Evolutionary conservation across 2,797 vertebrate species (phyloP), one percentile per base, ranked within the genome.

Genomic region (Sebastes miniatus): DNA sequence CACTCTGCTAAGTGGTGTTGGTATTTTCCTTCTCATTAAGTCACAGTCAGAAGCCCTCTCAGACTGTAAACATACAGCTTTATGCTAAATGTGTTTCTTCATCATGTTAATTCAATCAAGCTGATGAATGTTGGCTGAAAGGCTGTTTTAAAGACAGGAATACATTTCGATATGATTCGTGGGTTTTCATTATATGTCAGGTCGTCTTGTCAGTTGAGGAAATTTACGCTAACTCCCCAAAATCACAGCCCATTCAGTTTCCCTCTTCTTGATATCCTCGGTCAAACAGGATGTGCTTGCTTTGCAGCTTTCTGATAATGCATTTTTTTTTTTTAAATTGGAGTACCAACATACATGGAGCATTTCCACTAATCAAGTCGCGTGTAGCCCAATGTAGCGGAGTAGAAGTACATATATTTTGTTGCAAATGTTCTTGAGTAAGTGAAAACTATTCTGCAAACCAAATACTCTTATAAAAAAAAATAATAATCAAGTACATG

Each of bases 21-120:
- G 77, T 89, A 85, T 91, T 93, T 90, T 88, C 80, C 76, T 50
- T 82, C 85, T 89, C 88, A 91, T 92, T 90, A 93, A 88, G 84
- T 91, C 88, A 81, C 87, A 89, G 86, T 87, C 72, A 86, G 90
- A 78, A 73, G 56, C 79, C 79, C 74, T 86, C 86, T 89, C 69
- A 31, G 86, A 73, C 78, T 68, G 59, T 84, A 84, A 91, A 91
- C 81, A 86, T 89, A 83, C 57, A 86, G 61, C 69, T 70, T 76
- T 65, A 75, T 65, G 56, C 54, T 83, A 32, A 83, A 82, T 69
- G 65, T 61, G 8, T 69, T 63, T 83, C 59, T 65, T 67, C 36
- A 47, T 73, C 36, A 25, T 56, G 5, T 66, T 82, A 50, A 59
- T 32, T 54, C 5, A 76, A 36, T 62, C 79, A 78, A 58, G 77